phyloP scores from a whole-genome alignment of 2,797 vertebrate species.

The Discoglossus pictus region DNA sequence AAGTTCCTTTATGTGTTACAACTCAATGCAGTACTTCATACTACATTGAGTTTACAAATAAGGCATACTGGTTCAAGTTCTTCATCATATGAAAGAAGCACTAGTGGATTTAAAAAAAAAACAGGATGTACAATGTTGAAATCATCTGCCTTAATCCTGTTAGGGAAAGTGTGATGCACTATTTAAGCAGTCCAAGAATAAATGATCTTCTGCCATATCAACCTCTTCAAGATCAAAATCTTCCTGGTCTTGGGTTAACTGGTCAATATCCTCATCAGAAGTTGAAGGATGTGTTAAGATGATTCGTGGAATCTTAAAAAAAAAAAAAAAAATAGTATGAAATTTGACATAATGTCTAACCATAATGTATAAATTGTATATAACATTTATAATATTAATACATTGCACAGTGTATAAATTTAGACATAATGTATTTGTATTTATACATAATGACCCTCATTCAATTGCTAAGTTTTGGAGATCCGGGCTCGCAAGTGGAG shows the following conservation, averaged over 20 bases:
- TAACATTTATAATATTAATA: too few relatives aligned
- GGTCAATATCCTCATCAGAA: slow-evolving; percentile 81
- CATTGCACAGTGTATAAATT: too few relatives aligned
- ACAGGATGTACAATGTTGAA: background rate
- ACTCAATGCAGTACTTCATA: background rate
- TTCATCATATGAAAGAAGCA: slow-evolving; percentile 20
- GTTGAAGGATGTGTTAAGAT: slow-evolving; percentile 84
- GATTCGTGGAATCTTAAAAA: slow-evolving; percentile 80
- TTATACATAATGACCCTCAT: too few relatives aligned
- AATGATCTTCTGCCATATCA: slow-evolving; percentile 53
- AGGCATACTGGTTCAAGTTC: slow-evolving; percentile 54
- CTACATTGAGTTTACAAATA: slow-evolving; percentile 44
- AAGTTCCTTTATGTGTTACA: too few relatives aligned
- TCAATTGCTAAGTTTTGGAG: too few relatives aligned
- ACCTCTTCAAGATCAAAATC: slow-evolving; percentile 60
- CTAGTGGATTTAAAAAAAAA: too few relatives aligned
- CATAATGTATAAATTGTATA: too few relatives aligned
- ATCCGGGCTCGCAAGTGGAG: too few relatives aligned
- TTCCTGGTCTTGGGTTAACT: slow-evolving; percentile 64
- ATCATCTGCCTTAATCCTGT: slow-evolving; percentile 48
- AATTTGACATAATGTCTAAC: too few relatives aligned
- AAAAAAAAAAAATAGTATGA: slow-evolving; percentile 24
- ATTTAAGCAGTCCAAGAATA: slow-evolving; percentile 63
- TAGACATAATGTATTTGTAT: too few relatives aligned
- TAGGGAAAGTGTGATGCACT: slow-evolving; percentile 71